These are phyloP conservation scores for Lithobates sylvaticus DNA, from an alignment of 2,797 vertebrate species.

Conservation along the genomic window DNA sequence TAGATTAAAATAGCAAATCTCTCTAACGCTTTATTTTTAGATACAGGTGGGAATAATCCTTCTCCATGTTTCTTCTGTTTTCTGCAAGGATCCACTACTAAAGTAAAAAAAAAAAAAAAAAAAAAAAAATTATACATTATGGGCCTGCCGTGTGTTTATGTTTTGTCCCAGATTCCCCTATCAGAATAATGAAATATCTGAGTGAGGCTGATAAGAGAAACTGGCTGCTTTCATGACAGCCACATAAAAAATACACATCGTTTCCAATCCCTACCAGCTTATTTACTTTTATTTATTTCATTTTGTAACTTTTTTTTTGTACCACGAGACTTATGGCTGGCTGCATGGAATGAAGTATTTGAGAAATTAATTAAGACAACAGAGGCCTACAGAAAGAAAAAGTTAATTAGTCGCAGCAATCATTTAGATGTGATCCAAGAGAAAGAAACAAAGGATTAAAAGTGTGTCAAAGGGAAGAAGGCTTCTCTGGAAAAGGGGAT, in stretches of 20 bases:
- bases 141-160: constrained; percentile 50
- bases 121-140: constrained; percentile 43
- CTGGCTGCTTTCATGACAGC: constrained; percentile 56
- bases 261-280: constrained; percentile 32
- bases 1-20: constrained; percentile 4
- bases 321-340: constrained; percentile 65
- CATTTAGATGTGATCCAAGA: constrained; percentile 78
- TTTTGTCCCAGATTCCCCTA: constrained; percentile 59
- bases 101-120: constrained; percentile 7
- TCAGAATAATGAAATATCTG: constrained; percentile 62
- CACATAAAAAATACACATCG: constrained; percentile 56
- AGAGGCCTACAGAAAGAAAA: constrained; percentile 76
- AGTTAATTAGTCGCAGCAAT: constrained; percentile 79
- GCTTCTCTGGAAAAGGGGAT: constrained; percentile 76
- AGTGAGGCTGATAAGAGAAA: constrained; percentile 53
- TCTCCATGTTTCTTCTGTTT: constrained; percentile 29
- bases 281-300: constrained; percentile 61
- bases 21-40: constrained; percentile 33
- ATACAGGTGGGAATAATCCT: constrained; percentile 1
- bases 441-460: constrained; percentile 77
- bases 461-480: constrained; percentile 72
- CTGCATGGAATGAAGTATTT: constrained; percentile 69
- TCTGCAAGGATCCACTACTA: constrained; percentile 14
- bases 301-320: constrained; percentile 62
- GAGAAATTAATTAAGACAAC: constrained; percentile 79